These are phyloP conservation scores for Tenrec ecaudatus DNA, from an alignment of 2,113 vertebrate species.

Conservation along the genomic window DNA sequence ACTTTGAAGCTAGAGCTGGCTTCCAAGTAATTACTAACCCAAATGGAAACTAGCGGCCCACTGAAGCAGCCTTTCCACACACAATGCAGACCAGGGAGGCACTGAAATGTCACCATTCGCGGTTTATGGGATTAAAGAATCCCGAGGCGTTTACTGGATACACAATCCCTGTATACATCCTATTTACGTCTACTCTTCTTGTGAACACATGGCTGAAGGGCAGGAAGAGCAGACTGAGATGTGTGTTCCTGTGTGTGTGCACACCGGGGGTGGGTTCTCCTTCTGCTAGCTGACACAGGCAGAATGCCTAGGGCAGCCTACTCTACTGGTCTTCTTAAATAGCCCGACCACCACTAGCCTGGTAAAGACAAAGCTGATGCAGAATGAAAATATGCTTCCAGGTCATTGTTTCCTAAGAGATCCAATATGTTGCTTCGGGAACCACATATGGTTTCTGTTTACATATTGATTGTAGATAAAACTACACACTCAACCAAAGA, in stretches of 20 bases:
- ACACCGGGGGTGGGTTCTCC: background rate
- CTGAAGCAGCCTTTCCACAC: background rate
- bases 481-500: background rate
- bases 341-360: background rate
- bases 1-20: background rate
- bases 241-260: background rate
- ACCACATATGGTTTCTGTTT: background rate
- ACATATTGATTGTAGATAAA: background rate
- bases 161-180: background rate
- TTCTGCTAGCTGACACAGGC: background rate
- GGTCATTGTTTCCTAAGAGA: background rate
- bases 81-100: background rate
- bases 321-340: background rate
- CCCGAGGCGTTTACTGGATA: background rate
- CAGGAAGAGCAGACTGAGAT: background rate
- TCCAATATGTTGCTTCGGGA: background rate
- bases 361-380: background rate
- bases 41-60: background rate
- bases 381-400: conserved; percentile 46
- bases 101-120: background rate
- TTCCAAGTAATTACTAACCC: background rate
- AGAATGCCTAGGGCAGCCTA: background rate
- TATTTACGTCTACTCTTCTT: background rate
- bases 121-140: background rate
- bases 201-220: background rate